These are phyloP conservation scores for Boloria euphrosyne DNA, from an alignment of 2,888 invertebrate genomes.

Conservation along the genomic window DNA sequence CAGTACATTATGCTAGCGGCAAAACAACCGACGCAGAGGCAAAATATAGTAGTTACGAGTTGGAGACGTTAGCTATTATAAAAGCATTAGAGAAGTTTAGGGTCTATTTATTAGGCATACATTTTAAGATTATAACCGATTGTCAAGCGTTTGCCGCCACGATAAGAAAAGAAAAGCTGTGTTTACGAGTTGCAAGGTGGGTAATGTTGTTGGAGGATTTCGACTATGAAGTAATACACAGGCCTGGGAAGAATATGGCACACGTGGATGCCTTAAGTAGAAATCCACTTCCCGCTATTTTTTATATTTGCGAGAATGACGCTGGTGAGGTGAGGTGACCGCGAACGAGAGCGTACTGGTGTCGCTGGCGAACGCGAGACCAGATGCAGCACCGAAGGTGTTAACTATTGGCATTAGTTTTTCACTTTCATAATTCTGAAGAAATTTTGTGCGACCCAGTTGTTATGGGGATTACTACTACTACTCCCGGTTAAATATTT, in stretches of 20 bases:
- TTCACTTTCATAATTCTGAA: no score
- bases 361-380: no score
- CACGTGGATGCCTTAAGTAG: slow-evolving; percentile 49
- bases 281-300: neutral
- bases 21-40: slow-evolving; percentile 36
- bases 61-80: slow-evolving; percentile 41
- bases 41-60: slow-evolving; percentile 40
- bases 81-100: slow-evolving; percentile 41
- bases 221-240: slow-evolving; percentile 43
- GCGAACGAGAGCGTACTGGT: no score
- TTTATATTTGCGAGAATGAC: neutral
- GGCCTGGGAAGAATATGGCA: slow-evolving; percentile 43
- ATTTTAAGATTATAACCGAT: slow-evolving; percentile 45
- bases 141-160: slow-evolving; percentile 43
- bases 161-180: slow-evolving; percentile 44
- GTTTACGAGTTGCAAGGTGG: slow-evolving; percentile 39
- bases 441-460: no score
- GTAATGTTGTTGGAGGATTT: slow-evolving; percentile 37
- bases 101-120: slow-evolving; percentile 40
- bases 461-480: no score
- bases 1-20: slow-evolving; percentile 40
- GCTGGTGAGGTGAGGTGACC: no score
- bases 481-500: no score
- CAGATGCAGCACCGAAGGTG: no score
- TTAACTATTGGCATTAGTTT: no score